Percentiles rank a stretch among this genome's conserved stretches.
Conservation (phyloP, 2,888 invertebrate genomes). For the Melipona beecheii region DNA sequence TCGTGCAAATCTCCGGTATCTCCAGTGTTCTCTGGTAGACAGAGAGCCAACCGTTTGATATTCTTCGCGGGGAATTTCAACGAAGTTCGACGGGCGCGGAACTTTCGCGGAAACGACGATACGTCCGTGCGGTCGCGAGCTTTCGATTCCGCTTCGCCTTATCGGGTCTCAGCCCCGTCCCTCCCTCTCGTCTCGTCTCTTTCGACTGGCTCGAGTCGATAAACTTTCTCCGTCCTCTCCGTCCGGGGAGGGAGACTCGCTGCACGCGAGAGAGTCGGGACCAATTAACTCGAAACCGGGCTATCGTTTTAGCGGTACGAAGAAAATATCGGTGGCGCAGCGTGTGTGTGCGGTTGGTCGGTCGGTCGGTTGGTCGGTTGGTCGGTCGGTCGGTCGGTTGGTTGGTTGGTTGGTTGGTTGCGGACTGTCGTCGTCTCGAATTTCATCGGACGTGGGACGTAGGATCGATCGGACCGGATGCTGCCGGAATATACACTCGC, state of each 20-base stretch:
- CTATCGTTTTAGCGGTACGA: background rate
- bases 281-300: slow-evolving; percentile 10
- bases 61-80: slow-evolving; percentile 67
- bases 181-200: background rate
- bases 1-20: slow-evolving; percentile 78
- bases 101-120: slow-evolving; percentile 12
- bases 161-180: background rate
- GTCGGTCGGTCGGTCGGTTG: no score
- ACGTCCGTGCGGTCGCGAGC: slow-evolving; percentile 10
- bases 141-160: slow-evolving; percentile 2
- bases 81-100: background rate
- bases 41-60: slow-evolving; percentile 72
- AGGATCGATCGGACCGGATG: background rate
- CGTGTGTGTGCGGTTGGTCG: no score
- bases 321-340: background rate
- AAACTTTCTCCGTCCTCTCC: background rate
- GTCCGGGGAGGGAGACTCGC: no score
- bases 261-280: background rate
- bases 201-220: background rate
- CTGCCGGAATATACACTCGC: background rate
- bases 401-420: no score
- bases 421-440: background rate
- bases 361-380: no score
- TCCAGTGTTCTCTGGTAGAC: slow-evolving; percentile 28
- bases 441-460: background rate